phyloP scores from a whole-genome alignment of 2,113 vertebrate species.

The Lasiurus cinereus region DNA sequence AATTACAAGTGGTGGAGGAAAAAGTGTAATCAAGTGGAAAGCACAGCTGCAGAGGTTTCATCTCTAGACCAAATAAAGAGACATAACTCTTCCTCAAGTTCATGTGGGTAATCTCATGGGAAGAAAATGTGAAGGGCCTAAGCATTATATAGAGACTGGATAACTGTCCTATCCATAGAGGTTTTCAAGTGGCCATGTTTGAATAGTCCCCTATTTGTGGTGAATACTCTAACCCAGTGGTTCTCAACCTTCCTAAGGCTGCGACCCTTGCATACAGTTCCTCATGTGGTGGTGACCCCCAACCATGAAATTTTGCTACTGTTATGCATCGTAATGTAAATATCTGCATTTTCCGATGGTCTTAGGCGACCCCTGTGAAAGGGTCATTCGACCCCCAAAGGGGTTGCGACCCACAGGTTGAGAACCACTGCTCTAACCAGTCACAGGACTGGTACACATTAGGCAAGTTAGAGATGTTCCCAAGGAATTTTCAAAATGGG shows the following conservation, averaged over 20 bases:
- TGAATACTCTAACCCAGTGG: not conserved
- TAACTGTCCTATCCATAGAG: not conserved
- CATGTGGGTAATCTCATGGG: not conserved
- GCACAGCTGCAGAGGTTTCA: not conserved
- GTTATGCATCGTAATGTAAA: too few relatives aligned
- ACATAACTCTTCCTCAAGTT: not conserved
- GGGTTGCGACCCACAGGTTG: too few relatives aligned
- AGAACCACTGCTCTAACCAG: too few relatives aligned
- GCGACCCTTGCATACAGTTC: too few relatives aligned
- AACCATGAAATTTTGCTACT: too few relatives aligned
- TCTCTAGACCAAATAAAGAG: not conserved
- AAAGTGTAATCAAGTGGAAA: not conserved
- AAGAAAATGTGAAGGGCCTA: not conserved
- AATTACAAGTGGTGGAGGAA: not conserved
- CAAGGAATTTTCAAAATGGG: not conserved
- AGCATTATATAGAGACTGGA: not conserved
- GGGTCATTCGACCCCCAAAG: too few relatives aligned
- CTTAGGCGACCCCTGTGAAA: too few relatives aligned
- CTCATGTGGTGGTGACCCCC: too few relatives aligned
- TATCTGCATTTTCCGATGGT: too few relatives aligned
- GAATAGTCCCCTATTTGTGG: not conserved
- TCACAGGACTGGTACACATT: not conserved
- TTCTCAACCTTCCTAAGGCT: too few relatives aligned
- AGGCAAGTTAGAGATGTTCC: not conserved
- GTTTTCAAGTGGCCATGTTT: not conserved